Base-by-base conservation (phyloP, 2,888 invertebrate species). In the Mamestra brassicae region DNA sequence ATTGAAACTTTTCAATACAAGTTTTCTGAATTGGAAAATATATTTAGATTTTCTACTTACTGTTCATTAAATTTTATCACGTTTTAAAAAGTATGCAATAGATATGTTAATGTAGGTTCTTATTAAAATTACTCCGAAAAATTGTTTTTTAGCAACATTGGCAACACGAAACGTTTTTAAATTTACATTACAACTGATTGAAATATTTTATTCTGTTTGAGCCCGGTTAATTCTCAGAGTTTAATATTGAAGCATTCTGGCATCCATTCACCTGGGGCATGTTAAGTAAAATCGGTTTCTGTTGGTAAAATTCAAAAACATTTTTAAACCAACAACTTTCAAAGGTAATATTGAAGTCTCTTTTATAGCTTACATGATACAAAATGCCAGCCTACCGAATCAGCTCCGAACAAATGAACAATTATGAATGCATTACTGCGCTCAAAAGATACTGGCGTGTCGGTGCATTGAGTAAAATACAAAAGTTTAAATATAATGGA, bases 401-500 rank as follows among this genome's bases (percentile, higher is more conserved):
- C n/a, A n/a, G 0, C n/a, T 42, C 45, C 11, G 42, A n/a, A 45
- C 13, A 3, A 71, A 55, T 4, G 17, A 17, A 34, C 38, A 15
- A 38, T 11, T 4, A 26, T 6, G 10, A 36, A 26, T 38, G 17
- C 13, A 17, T 42, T 50, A 6, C 36, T 4, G n/a, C 6, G 8
- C 26, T 13, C 11, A 63, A 63, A 63, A 52, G 26, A 52, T 42
- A 38, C 36, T 42, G n/a, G 17, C 50, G 50, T 26, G 2, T 4
- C 4, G 13, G 4, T 38, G 34, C 52, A 54, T 65, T 42, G 36
- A 67, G 58, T 47, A 47, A 63, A 71, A 73, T 61, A 69, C 57
- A 73, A 80, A 80, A 74, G 68, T 78, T 75, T 47, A 61, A 69
- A 77, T 76, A 74, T 77, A 83, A 77, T 74, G 38, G 66, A 67